These are phyloP conservation scores for Sturnira hondurensis DNA, from an alignment of 2,113 vertebrate genomes.

Conservation along the genomic window DNA sequence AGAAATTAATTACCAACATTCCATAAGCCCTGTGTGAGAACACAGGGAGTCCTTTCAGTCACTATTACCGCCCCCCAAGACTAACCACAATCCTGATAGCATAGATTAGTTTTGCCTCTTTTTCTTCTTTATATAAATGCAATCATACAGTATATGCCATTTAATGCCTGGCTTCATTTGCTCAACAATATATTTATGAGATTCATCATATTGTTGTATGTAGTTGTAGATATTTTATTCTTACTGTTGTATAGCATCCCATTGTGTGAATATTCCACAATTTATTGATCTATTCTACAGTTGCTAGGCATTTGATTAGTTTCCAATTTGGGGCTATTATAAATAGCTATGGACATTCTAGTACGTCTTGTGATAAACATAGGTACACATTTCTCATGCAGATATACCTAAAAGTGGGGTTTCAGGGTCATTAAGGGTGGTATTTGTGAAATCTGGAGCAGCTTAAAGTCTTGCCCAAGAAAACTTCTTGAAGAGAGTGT, in stretches of 20 bases:
- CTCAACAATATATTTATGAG: not conserved
- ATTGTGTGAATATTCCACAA: not conserved
- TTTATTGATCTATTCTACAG: not conserved
- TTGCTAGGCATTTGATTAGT: not conserved
- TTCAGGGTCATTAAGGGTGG: not conserved
- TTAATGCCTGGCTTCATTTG: not conserved
- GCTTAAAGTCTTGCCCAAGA: not conserved
- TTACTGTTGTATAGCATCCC: not conserved
- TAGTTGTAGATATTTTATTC: not conserved
- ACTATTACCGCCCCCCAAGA: not conserved
- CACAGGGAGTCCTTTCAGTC: not conserved
- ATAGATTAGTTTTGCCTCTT: not conserved
- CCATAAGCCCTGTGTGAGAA: not conserved
- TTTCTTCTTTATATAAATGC: not conserved
- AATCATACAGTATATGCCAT: not conserved
- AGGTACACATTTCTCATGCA: not conserved
- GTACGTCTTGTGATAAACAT: not conserved
- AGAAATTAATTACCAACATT: not conserved
- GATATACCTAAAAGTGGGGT: not conserved
- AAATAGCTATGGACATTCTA: not conserved
- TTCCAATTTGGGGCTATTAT: not conserved
- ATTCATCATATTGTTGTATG: not conserved
- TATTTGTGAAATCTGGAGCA: not conserved
- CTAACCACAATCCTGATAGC: not conserved
- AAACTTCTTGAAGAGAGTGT: not conserved